A percentile compares a stretch with the other conserved stretches of the same genome.
These are phyloP conservation scores for Endotricha flammealis DNA, from an alignment of 2,888 invertebrate species.

Conservation along the genomic window DNA sequence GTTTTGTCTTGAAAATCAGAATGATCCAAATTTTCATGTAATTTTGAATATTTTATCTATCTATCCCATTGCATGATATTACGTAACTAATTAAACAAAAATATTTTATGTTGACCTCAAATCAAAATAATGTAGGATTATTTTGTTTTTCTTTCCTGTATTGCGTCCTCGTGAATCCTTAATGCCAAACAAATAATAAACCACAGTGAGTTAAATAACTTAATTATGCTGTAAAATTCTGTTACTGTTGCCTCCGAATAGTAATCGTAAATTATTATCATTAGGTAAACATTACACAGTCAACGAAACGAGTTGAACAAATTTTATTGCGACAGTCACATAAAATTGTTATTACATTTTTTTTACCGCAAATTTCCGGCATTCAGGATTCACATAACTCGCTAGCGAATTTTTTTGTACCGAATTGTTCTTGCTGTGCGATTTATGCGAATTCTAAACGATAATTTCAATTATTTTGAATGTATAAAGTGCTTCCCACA, in stretches of 20 bases:
- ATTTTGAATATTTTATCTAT: no score
- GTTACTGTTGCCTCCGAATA: slow-evolving; percentile 11
- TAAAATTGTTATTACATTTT: slow-evolving; percentile 43
- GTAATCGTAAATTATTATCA: slow-evolving; percentile 43
- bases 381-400: slow-evolving; percentile 73
- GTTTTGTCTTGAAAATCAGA: slow-evolving; percentile 6
- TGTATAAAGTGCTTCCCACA: slow-evolving; percentile 14
- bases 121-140: slow-evolving; percentile 2
- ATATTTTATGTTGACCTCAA: no score
- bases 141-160: slow-evolving; percentile 22
- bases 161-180: slow-evolving; percentile 75
- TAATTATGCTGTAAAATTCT: slow-evolving; percentile 8
- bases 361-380: slow-evolving; percentile 45
- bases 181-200: slow-evolving; percentile 41
- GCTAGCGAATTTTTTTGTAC: slow-evolving; percentile 45
- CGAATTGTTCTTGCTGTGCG: slow-evolving; percentile 41
- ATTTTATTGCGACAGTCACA: slow-evolving; percentile 49
- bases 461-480: not conserved
- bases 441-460: slow-evolving; percentile 49
- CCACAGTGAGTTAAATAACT: slow-evolving; percentile 7
- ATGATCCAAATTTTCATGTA: no score
- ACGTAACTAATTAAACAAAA: no score
- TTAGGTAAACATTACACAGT: slow-evolving; percentile 39
- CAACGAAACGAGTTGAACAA: slow-evolving; percentile 33
- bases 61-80: no score